Evolutionary conservation across 2,113 vertebrate genomes (phyloP).

Genomic region (Solea solea): DNA sequence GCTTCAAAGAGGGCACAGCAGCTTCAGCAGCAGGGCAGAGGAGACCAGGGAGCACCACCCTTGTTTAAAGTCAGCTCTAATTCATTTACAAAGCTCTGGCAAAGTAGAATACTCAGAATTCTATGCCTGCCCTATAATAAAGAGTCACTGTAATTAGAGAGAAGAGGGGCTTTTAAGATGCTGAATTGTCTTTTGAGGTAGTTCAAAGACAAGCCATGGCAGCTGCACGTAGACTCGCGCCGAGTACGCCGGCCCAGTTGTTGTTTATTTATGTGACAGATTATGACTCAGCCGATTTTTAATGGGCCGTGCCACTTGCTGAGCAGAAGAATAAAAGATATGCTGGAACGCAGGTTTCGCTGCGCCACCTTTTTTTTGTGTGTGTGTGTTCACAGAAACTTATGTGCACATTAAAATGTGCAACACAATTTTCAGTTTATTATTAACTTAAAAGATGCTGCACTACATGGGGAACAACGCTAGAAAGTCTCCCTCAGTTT

Average conservation of each 20-base stretch:
- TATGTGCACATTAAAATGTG: neutral
- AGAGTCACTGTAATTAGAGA: constrained; percentile 73
- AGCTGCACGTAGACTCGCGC: constrained; percentile 53
- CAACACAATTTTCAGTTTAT: too few species aligned
- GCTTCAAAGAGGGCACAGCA: constrained; percentile 39
- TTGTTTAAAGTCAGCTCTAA: constrained; percentile 54
- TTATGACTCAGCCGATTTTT: constrained; percentile 14
- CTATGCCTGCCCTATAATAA: constrained; percentile 72
- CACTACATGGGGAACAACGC: too few species aligned
- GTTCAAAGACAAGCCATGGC: constrained; percentile 68
- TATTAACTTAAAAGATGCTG: too few species aligned
- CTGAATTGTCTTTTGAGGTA: constrained; percentile 76
- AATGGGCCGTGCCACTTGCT: neutral
- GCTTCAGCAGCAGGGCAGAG: constrained; percentile 39
- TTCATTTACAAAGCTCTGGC: constrained; percentile 61
- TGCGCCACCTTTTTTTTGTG: neutral
- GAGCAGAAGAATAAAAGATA: constrained; percentile 16
- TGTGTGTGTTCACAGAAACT: neutral
- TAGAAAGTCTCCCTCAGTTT: too few species aligned
- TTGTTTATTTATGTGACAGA: constrained; percentile 37
- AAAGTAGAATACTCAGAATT: constrained; percentile 61
- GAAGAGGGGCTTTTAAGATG: constrained; percentile 67
- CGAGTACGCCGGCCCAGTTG: constrained; percentile 34
- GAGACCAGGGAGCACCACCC: constrained; percentile 44
- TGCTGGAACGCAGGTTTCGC: neutral